Evolutionary conservation across 2,113 vertebrate genomes (phyloP).

Genomic region (Ctenodactylus gundi): DNA sequence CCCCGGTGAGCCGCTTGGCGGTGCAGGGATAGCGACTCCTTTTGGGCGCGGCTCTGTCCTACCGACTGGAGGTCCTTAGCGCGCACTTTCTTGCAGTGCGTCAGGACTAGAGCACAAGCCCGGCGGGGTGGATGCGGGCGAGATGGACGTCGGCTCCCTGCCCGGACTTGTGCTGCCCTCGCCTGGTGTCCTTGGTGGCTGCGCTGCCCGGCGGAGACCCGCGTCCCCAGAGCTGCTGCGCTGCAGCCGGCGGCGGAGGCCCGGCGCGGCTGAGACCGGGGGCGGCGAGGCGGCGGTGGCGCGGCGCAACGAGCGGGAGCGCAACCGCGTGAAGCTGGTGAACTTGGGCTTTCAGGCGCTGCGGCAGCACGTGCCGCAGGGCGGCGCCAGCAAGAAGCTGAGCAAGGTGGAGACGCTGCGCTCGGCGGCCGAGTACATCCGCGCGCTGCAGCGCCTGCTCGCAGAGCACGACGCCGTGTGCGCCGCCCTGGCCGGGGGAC

Average conservation of each 20-base stretch:
- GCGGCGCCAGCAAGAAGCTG: conserved; percentile 96
- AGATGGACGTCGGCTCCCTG: conserved; percentile 49
- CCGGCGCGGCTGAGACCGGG: conserved; percentile 71
- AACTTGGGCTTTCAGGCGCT: conserved; percentile 98
- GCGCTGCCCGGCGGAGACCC: conserved; percentile 86
- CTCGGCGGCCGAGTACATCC: conserved; percentile 96
- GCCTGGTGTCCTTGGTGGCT: conserved; percentile 75
- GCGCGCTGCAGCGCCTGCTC: conserved; percentile 93
- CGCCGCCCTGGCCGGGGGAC: conserved; percentile 88
- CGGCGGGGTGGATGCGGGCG: conserved; percentile 35
- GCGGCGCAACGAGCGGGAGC: conserved; percentile 94
- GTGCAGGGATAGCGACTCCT: not conserved
- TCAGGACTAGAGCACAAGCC: not conserved
- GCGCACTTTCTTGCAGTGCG: not conserved
- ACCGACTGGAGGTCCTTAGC: not conserved
- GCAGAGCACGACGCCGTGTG: conserved; percentile 92
- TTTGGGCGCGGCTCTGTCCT: not conserved
- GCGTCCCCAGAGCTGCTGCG: conserved; percentile 92
- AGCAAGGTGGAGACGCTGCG: conserved; percentile 98
- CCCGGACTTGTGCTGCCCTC: conserved; percentile 38
- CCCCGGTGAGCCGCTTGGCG: not conserved
- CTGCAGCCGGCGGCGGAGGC: conserved; percentile 90
- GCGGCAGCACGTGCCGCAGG: conserved; percentile 95
- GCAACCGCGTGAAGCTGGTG: conserved; percentile 96
- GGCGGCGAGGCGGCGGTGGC: conserved; percentile 92